Evolutionary conservation across 2,113 vertebrate species (phyloP).

Genomic region (Nothocercus julius): DNA sequence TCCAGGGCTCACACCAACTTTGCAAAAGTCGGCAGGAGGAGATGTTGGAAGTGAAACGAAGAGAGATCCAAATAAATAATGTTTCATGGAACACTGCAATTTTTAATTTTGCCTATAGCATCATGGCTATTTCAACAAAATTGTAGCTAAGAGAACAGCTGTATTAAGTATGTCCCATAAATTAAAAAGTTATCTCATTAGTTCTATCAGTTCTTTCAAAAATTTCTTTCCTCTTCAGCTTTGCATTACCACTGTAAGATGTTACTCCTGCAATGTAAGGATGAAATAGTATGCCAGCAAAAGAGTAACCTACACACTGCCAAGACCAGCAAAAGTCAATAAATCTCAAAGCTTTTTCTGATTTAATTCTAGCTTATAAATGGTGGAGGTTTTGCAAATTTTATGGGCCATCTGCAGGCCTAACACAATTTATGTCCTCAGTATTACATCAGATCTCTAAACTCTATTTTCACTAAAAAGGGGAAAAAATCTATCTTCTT

Average conservation of each 20-base stretch:
- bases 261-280: background rate
- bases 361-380: constrained; percentile 10
- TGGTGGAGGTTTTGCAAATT: background rate
- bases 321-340: background rate
- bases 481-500: background rate
- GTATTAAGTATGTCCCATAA: background rate
- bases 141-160: background rate
- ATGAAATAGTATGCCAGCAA: constrained; percentile 3
- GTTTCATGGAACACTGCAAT: background rate
- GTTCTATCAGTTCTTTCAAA: background rate
- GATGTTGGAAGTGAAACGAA: background rate
- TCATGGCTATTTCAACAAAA: background rate
- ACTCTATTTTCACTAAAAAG: background rate
- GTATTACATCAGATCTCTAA: constrained; percentile 30
- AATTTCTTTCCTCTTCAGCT: background rate
- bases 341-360: constrained; percentile 29
- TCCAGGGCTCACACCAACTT: background rate
- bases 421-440: background rate
- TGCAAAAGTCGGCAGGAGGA: background rate
- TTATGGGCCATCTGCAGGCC: constrained; percentile 4
- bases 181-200: background rate
- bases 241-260: background rate
- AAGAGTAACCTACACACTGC: background rate
- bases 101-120: background rate
- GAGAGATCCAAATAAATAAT: background rate